Evolutionary conservation across 2,888 invertebrate species (phyloP).

Genomic region (Cerceris ruficornis): DNA sequence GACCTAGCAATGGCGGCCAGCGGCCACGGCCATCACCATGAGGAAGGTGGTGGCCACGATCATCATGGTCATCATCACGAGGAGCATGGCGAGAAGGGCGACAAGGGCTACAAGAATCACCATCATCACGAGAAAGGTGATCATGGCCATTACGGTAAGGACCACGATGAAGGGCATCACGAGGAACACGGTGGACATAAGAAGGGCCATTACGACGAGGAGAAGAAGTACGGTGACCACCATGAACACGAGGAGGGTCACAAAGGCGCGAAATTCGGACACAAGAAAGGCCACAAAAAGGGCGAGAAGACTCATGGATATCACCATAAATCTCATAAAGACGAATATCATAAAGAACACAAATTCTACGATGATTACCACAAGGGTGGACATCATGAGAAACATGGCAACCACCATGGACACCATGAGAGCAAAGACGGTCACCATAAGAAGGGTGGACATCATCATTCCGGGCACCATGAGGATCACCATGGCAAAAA

Average conservation of each 20-base stretch:
- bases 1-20: constrained; percentile 71
- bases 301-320: constrained; percentile 91
- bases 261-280: constrained; percentile 87
- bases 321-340: constrained; percentile 90
- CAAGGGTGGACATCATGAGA: constrained; percentile 87
- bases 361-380: constrained; percentile 90
- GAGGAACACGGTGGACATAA: constrained; percentile 86
- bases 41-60: constrained; percentile 87
- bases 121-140: constrained; percentile 88
- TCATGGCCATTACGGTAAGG: constrained; percentile 85
- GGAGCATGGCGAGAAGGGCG: constrained; percentile 89
- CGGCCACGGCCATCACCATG: constrained; percentile 82
- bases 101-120: constrained; percentile 90
- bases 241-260: constrained; percentile 87
- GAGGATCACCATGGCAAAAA: constrained; percentile 86
- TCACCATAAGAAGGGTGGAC: constrained; percentile 86
- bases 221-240: constrained; percentile 85
- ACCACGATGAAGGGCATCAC: constrained; percentile 84
- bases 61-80: constrained; percentile 87
- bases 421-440: constrained; percentile 86
- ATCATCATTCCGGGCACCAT: constrained; percentile 85
- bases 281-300: constrained; percentile 90
- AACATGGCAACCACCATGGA: constrained; percentile 86
- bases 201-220: constrained; percentile 86
- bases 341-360: constrained; percentile 90